Conservation (phyloP, 2,797 vertebrate genomes). For the Chelon auratus region DNA sequence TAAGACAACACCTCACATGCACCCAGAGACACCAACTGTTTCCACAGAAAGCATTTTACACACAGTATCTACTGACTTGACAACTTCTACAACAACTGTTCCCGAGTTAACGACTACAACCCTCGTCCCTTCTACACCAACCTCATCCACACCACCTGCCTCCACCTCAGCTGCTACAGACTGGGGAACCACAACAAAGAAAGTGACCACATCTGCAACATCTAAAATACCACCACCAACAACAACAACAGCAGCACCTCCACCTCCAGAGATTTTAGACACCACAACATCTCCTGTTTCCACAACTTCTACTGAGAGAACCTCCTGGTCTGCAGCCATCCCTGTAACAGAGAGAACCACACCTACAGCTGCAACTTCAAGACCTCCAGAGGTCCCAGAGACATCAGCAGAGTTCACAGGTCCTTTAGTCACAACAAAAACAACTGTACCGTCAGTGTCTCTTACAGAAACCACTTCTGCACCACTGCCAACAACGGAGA, state of each 20-base stretch:
- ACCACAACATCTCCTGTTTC: slow-evolving; percentile 46
- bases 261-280: slow-evolving; percentile 59
- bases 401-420: slow-evolving; percentile 46
- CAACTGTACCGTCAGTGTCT: slow-evolving; percentile 34
- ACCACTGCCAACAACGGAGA: slow-evolving; percentile 33
- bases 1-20: slow-evolving; percentile 50
- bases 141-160: slow-evolving; percentile 38
- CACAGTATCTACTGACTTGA: slow-evolving; percentile 33
- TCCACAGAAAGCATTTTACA: slow-evolving; percentile 61
- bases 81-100: slow-evolving; percentile 49
- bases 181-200: slow-evolving; percentile 59
- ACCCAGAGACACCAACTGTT: slow-evolving; percentile 49
- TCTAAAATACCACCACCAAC: slow-evolving; percentile 39
- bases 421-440: slow-evolving; percentile 44
- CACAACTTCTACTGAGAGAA: slow-evolving; percentile 58
- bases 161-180: slow-evolving; percentile 49
- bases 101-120: slow-evolving; percentile 46
- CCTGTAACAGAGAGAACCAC: slow-evolving; percentile 55
- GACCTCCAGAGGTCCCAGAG: slow-evolving; percentile 41
- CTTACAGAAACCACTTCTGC: slow-evolving; percentile 58
- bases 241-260: slow-evolving; percentile 56
- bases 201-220: slow-evolving; percentile 57
- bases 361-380: slow-evolving; percentile 41
- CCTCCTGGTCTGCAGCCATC: slow-evolving; percentile 60
- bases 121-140: slow-evolving; percentile 22